These are phyloP conservation scores for Ectropis crepuscularia DNA, from an alignment of 2,888 invertebrate genomes.

Conservation along the genomic window DNA sequence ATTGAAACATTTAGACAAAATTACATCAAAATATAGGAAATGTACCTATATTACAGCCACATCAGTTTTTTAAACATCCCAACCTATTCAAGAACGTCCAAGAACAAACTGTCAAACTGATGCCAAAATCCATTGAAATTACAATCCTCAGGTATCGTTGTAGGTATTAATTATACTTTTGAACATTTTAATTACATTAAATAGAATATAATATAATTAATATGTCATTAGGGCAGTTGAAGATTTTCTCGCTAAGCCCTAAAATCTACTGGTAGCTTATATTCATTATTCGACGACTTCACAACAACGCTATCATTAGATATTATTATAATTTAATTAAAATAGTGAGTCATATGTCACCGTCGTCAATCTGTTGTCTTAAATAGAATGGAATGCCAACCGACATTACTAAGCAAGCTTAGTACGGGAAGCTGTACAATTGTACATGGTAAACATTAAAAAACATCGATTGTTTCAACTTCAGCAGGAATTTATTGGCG, in stretches of 20 bases:
- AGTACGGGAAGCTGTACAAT: too few species aligned
- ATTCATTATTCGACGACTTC: constrained; percentile 2
- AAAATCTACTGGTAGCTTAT: constrained; percentile 19
- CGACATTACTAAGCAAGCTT: too few species aligned
- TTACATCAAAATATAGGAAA: not conserved
- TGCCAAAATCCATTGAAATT: constrained; percentile 15
- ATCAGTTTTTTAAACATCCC: not conserved
- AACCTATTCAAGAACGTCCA: constrained; percentile 6
- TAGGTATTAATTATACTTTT: constrained; percentile 26
- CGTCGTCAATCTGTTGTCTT: not conserved
- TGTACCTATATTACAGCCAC: not conserved
- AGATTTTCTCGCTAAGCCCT: constrained; percentile 12
- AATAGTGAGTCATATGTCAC: not conserved
- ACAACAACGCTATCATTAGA: constrained; percentile 1
- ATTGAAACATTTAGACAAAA: not conserved
- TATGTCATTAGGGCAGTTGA: constrained; percentile 5
- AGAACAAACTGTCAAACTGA: constrained; percentile 6
- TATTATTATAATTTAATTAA: not conserved
- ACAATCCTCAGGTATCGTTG: constrained; percentile 25
- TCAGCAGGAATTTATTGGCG: too few species aligned
- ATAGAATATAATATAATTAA: constrained; percentile 3
- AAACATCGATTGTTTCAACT: too few species aligned
- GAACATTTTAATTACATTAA: constrained; percentile 16
- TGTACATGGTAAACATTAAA: too few species aligned
- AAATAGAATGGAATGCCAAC: not conserved